A percentile compares a stretch with the other conserved stretches of the same genome.
Conservation (phyloP, 2,113 vertebrate species). For the Pseudopipra pipra region DNA sequence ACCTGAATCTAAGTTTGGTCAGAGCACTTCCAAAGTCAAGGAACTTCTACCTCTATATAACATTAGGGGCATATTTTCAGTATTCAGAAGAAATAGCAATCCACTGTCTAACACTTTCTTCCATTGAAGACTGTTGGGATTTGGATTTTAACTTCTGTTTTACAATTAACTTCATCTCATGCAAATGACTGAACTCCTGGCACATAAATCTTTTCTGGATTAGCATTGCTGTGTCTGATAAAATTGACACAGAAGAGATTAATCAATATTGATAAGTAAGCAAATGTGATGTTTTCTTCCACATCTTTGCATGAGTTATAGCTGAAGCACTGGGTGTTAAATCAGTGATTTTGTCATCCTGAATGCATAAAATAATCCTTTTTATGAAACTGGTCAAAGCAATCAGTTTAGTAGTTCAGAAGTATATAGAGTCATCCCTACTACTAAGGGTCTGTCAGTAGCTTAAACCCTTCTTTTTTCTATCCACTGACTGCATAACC, state of each 20-base stretch:
- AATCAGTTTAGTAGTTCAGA: slow-evolving; percentile 4
- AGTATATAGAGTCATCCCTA: neutral
- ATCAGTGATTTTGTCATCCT: neutral
- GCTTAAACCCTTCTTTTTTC: neutral
- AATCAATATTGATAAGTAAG: neutral
- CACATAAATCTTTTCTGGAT: neutral
- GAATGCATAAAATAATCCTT: slow-evolving; percentile 37
- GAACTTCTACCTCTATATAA: neutral
- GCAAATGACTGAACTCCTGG: neutral
- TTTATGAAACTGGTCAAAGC: neutral
- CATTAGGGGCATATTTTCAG: neutral
- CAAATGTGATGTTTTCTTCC: neutral
- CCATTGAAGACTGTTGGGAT: neutral
- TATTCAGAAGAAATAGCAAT: neutral
- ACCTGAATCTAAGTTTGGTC: neutral
- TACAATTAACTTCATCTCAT: neutral
- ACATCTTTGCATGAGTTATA: neutral
- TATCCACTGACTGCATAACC: neutral
- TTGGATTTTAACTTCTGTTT: neutral
- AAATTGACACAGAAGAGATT: neutral
- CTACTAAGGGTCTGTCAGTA: neutral
- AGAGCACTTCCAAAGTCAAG: neutral
- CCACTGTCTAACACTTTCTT: neutral
- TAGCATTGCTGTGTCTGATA: neutral
- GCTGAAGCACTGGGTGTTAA: neutral